Base-by-base conservation (phyloP, 2,888 invertebrate species). In the Campaea margaritaria region DNA sequence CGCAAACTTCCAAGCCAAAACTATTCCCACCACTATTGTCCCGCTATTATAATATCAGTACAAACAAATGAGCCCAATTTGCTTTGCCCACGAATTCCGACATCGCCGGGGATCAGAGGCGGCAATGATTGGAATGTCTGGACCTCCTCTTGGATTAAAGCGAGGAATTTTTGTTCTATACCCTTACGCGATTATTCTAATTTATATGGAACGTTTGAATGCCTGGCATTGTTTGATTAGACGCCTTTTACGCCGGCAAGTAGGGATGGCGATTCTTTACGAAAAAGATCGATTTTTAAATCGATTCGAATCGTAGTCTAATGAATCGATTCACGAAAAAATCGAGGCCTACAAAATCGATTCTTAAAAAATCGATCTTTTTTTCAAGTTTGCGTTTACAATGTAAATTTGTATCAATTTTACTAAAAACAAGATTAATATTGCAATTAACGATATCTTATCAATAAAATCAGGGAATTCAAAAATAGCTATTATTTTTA, bases 81-180 rank as follows among this genome's bases (percentile, higher is more conserved):
- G 61, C 58, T 58, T 45, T 58, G 59, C 60, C 63, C 52, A 57
- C 58, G 58, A 60, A 68, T 68, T 66, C 68, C 68, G 21, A 65
- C 56, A 54, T 50, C 48, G 51, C 16, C 48, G 44, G 56, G 44
- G 56, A 61, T 56, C 61, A 49, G 49, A 47, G 42, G 21, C 45
- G 39, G 69, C 67, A 61, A 75, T 67, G 72, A 70, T 72, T 63
- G 76, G 78, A 74, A 78, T 78, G 65, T 64, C 54, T 65, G 54
- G 62, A 68, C 66, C 68, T 64, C 52, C 66, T n/a, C 21, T 21
- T 34, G 43, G 64, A 69, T 69, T 70, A 68, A 68, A 70, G 66
- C 55, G 38, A 62, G 62, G 69, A 70, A 72, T 69, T 72, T 72
- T 72, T 68, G 69, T 58, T 58, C 61, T 60, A 55, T 67, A 52